phyloP scores from a whole-genome alignment of 1,140 invertebrate species.

The Ylistrum balloti region DNA sequence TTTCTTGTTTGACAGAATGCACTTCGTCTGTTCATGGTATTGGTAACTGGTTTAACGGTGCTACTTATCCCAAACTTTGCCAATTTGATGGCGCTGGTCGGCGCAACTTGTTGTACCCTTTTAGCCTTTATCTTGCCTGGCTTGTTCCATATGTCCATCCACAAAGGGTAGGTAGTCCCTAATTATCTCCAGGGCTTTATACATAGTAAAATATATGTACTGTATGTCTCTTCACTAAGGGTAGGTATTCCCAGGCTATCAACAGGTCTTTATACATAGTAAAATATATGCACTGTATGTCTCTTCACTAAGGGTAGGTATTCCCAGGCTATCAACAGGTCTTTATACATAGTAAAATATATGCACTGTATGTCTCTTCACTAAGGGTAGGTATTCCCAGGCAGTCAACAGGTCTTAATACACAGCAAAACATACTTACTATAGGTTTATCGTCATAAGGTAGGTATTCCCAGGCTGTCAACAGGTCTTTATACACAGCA shows the following conservation, averaged over 20 bases:
- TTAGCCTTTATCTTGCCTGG: conserved; percentile 83
- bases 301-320: too few species aligned
- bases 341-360: too few species aligned
- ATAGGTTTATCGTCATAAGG: conserved; percentile 80
- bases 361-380: neutral
- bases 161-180: conserved; percentile 77
- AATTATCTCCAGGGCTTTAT: neutral
- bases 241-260: neutral
- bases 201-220: too few species aligned
- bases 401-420: neutral
- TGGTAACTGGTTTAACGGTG: conserved; percentile 82
- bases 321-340: too few species aligned
- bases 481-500: too few species aligned
- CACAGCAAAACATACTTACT: neutral
- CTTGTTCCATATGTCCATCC: conserved; percentile 82
- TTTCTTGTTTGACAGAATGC: conserved; percentile 77
- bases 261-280: too few species aligned
- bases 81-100: conserved; percentile 83
- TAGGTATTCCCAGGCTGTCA: conserved; percentile 55
- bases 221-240: too few species aligned
- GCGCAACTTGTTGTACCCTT: conserved; percentile 83
- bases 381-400: too few species aligned
- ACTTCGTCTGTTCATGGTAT: conserved; percentile 79
- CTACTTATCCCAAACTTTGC: conserved; percentile 83
- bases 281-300: too few species aligned